phyloP scores from a whole-genome alignment of 2,888 invertebrate genomes.

The Prenolepis imparis region DNA sequence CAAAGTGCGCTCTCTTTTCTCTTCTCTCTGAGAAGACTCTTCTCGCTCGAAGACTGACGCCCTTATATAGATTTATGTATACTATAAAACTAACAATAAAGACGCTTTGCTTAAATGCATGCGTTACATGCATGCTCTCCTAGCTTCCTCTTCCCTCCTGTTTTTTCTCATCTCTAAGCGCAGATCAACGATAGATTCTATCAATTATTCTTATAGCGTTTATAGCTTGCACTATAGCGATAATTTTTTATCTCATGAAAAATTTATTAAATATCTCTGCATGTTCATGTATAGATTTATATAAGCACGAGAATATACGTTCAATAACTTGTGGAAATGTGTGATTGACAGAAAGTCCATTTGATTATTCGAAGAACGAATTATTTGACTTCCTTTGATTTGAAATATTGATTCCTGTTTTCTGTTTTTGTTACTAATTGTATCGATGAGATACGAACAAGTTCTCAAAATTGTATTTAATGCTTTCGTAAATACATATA shows the following conservation, averaged over 20 bases:
- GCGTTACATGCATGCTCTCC: not conserved
- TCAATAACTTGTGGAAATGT: not conserved
- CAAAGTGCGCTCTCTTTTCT: constrained; percentile 40
- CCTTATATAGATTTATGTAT: constrained; percentile 44
- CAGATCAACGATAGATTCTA: not conserved
- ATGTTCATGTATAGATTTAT: constrained; percentile 22
- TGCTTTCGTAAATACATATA: not conserved
- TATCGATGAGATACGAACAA: not conserved
- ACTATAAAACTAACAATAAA: constrained; percentile 54
- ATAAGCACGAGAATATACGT: constrained; percentile 18
- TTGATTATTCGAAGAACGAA: not conserved
- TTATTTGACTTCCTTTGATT: not conserved
- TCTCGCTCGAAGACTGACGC: constrained; percentile 45
- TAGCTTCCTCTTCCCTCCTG: not conserved
- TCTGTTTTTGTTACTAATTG: not conserved
- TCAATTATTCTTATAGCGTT: not conserved
- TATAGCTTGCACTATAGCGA: not conserved
- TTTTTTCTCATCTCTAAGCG: not conserved
- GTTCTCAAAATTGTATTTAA: not conserved
- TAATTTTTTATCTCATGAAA: not conserved
- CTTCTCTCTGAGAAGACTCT: constrained; percentile 19
- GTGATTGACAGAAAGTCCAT: not conserved
- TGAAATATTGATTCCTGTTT: not conserved
- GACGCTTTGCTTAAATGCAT: constrained; percentile 35
- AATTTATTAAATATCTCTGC: not conserved